A percentile compares a stretch with the other conserved stretches of the same genome.
Evolutionary conservation across 2,888 invertebrate genomes (phyloP).

Genomic region (Chouioia cunea): DNA sequence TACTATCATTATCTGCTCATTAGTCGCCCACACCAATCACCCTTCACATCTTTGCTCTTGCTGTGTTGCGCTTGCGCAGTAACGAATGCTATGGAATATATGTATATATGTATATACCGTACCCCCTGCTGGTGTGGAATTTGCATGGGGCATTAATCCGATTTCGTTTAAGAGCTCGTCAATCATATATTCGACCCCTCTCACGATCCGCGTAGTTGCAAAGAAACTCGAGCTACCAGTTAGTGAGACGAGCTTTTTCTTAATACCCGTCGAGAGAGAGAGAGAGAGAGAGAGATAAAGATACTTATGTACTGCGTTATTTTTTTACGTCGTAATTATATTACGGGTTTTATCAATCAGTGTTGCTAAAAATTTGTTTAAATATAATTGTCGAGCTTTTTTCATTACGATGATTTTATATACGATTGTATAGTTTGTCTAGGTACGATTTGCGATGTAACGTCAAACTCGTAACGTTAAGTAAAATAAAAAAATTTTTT

Average conservation of each 20-base stretch:
- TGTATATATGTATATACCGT: no score
- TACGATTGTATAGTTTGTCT: no score
- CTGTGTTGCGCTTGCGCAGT: neutral
- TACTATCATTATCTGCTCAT: slow-evolving; percentile 30
- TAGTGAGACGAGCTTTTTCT: neutral
- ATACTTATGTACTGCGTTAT: neutral
- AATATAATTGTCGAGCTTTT: no score
- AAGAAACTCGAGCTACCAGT: neutral
- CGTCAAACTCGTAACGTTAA: no score
- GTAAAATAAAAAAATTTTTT: no score
- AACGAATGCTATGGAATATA: slow-evolving; percentile 23
- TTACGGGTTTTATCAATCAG: no score
- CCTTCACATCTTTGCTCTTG: neutral
- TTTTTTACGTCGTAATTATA: no score
- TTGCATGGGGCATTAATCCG: slow-evolving; percentile 57
- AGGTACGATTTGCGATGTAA: no score
- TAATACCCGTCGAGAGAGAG: slow-evolving; percentile 3
- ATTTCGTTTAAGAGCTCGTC: slow-evolving; percentile 59
- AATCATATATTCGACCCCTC: slow-evolving; percentile 56
- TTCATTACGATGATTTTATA: no score
- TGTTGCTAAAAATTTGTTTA: no score
- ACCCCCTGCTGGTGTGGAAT: slow-evolving; percentile 45
- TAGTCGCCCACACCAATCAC: slow-evolving; percentile 2
- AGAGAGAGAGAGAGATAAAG: slow-evolving; percentile 22
- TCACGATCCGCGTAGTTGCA: neutral